A percentile compares a stretch with the other conserved stretches of the same genome.
Evolutionary conservation across 2,113 vertebrate species (phyloP).

Genomic region (Plestiodon gilberti): DNA sequence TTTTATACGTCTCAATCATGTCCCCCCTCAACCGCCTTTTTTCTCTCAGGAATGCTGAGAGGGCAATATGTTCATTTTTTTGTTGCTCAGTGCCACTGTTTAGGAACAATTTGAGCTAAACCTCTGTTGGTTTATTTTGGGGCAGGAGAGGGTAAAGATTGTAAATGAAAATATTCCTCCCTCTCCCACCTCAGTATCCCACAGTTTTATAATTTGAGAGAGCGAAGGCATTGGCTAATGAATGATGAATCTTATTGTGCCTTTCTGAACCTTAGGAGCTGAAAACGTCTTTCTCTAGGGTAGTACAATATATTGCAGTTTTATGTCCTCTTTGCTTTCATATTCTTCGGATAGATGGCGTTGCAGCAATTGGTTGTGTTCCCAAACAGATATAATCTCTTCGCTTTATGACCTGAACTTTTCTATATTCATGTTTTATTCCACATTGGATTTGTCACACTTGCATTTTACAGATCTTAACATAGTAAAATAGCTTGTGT

Average conservation of each 20-base stretch:
- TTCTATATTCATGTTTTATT: background rate
- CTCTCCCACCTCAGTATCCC: no score
- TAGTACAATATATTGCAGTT: background rate
- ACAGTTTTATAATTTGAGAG: no score
- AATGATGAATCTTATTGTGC: conserved; percentile 17
- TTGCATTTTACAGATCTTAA: no score
- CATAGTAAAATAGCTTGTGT: background rate
- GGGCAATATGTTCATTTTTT: background rate
- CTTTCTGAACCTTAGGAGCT: conserved; percentile 43
- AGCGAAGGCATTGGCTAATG: background rate
- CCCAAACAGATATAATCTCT: conserved; percentile 40
- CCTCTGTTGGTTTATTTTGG: background rate
- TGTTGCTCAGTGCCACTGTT: no score
- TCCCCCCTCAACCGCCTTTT: no score
- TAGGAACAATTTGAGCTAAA: background rate
- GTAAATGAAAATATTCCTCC: no score
- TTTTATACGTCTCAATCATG: no score
- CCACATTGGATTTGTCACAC: background rate
- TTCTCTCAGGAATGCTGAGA: no score
- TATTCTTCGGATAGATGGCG: background rate
- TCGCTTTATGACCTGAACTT: background rate
- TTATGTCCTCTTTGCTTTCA: background rate
- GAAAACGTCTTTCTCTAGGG: background rate
- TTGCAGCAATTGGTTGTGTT: background rate
- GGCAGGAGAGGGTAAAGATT: background rate